phyloP scores from a whole-genome alignment of 2,113 vertebrate genomes.

The Labeo catla region DNA sequence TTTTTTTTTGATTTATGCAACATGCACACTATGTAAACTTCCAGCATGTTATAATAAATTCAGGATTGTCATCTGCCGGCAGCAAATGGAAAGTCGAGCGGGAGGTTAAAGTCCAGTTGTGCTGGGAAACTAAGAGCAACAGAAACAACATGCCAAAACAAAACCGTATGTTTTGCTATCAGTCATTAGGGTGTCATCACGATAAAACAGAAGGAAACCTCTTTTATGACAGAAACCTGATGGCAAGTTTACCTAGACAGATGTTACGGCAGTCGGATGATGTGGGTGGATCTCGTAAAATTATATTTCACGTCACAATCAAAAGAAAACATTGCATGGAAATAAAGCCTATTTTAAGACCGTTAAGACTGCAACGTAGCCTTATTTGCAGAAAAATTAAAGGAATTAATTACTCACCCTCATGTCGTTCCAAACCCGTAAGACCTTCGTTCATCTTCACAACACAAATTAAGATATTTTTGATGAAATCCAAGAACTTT shows the following conservation, averaged over 20 bases:
- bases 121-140: not conserved
- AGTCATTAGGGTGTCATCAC: not conserved
- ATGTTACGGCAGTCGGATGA: not conserved
- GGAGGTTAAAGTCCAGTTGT: conserved; percentile 22
- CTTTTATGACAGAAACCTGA: not conserved
- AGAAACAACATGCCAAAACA: conserved; percentile 30
- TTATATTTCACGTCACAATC: not conserved
- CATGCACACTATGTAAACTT: conserved; percentile 9
- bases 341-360: not conserved
- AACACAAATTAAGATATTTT: no score
- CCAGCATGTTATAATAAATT: conserved; percentile 29
- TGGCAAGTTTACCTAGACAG: not conserved
- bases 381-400: not conserved
- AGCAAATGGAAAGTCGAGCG: conserved; percentile 11
- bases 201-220: conserved; percentile 2
- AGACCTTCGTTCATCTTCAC: no score
- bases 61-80: conserved; percentile 1
- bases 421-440: no score
- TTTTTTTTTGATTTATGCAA: conserved; percentile 19
- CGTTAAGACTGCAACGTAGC: not conserved
- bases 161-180: not conserved
- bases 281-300: not conserved
- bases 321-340: not conserved
- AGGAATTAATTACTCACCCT: no score
- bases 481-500: no score